phyloP scores from a whole-genome alignment of 2,888 invertebrate species.

The Plagiodera versicolora region DNA sequence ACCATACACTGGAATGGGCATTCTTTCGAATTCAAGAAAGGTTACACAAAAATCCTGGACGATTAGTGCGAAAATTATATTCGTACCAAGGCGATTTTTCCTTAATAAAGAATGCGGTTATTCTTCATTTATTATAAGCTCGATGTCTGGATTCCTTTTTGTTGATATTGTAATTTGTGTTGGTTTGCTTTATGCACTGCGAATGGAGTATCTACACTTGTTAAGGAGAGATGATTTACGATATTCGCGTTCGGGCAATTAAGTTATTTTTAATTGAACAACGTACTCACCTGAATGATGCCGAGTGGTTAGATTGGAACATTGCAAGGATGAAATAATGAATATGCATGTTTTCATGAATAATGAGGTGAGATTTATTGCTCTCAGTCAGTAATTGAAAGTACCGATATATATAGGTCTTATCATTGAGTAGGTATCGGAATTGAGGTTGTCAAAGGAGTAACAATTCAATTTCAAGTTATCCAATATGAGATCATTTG shows the following conservation, averaged over 20 bases:
- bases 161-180: background rate
- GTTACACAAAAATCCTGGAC: no score
- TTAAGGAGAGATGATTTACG: background rate
- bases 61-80: no score
- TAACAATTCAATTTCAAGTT: no score
- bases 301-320: background rate
- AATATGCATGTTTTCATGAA: background rate
- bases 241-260: background rate
- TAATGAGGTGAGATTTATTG: background rate
- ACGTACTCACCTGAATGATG: constrained; percentile 3
- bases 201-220: background rate
- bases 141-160: background rate
- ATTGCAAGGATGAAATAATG: background rate
- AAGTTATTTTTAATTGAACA: constrained; percentile 7
- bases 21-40: no score
- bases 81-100: no score
- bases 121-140: no score
- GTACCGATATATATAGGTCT: background rate
- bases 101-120: no score
- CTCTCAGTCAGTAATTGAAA: background rate
- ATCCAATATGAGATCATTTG: no score
- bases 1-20: no score
- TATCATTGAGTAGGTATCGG: no score
- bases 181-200: background rate
- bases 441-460: no score